These are phyloP conservation scores for Leucoma salicis DNA, from an alignment of 2,888 invertebrate species.

Conservation along the genomic window DNA sequence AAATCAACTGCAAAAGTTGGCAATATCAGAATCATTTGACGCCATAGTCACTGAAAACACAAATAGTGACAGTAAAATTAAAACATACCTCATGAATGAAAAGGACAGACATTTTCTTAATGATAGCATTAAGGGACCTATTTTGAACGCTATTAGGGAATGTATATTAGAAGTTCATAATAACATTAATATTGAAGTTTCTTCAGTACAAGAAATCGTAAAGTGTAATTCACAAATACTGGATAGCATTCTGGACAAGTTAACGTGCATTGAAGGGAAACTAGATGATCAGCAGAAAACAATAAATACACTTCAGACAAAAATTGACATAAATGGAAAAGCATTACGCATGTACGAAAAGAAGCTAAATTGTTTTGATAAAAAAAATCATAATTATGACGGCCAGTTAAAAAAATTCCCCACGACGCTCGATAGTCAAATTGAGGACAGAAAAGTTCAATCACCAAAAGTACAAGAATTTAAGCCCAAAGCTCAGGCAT, in stretches of 20 bases:
- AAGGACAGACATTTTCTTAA: constrained; percentile 56
- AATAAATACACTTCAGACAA: not conserved
- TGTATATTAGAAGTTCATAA: constrained; percentile 50
- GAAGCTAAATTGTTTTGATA: constrained; percentile 34
- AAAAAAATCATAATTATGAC: not conserved
- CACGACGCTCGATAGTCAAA: not conserved
- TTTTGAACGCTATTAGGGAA: constrained; percentile 59
- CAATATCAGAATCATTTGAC: constrained; percentile 62
- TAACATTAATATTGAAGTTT: constrained; percentile 38
- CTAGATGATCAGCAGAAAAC: constrained; percentile 28
- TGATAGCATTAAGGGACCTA: constrained; percentile 58
- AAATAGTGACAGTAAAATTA: constrained; percentile 52
- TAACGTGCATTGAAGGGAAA: constrained; percentile 56
- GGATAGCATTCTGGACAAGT: constrained; percentile 52
- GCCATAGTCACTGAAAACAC: constrained; percentile 57
- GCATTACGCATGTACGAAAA: constrained; percentile 38
- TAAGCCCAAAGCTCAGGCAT: constrained; percentile 33
- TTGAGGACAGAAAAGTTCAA: not conserved
- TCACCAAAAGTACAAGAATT: constrained; percentile 11
- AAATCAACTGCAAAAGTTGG: constrained; percentile 35
- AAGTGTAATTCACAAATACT: constrained; percentile 50
- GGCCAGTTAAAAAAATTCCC: not conserved
- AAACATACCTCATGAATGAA: constrained; percentile 70
- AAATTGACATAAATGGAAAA: not conserved
- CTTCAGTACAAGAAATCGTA: constrained; percentile 43